Base-by-base conservation (phyloP, 2,888 invertebrate species). In the Phragmatobia fuliginosa region DNA sequence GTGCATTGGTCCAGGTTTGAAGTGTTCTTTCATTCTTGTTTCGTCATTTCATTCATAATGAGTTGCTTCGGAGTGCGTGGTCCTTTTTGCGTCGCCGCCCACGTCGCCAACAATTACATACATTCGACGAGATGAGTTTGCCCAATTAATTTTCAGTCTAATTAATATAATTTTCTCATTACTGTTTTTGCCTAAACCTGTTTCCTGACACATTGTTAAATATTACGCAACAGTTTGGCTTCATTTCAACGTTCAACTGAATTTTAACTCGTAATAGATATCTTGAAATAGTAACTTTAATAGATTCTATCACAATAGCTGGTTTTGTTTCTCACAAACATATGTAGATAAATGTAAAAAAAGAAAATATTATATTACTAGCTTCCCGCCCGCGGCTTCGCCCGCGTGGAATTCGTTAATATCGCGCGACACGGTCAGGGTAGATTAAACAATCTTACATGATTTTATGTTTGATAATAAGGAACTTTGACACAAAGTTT, bases 1-100 rank as follows among this genome's bases (percentile, higher is more conserved):
- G 18, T 49, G 41, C 41, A 38, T 45, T 4, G 33, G 49, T 66
- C 18, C 25, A 60, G 49, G 60, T 66, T 14, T 59, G 5, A 21
- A 21, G 32, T 63, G 11, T 18, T 58, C 14, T 60, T n/a, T 32
- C 58, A 33, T 25, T 28, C 28, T 16, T 2, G 16, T 28, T 45
- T 60, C 28, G 60, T 28, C 60, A 36, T 60, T 60, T 60, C 66
- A 66, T 66, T 66, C 66, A 66, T 49, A 60, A 60, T 33, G 33
- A 66, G 66, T 25, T 66, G 41, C 16, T 41, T 36, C 16, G 41
- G 31, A 16, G 38, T 16, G 56, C 56, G 14, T 58, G 32, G 31
- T 32, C 16, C 28, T 66, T 66, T 60, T 66, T 66, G 59, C 38
- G 3, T 32, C 59, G 45, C 66, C 66, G 21, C 66, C 66, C 59